These are phyloP conservation scores for Strix uralensis DNA, from an alignment of 2,113 vertebrate species.

Conservation along the genomic window DNA sequence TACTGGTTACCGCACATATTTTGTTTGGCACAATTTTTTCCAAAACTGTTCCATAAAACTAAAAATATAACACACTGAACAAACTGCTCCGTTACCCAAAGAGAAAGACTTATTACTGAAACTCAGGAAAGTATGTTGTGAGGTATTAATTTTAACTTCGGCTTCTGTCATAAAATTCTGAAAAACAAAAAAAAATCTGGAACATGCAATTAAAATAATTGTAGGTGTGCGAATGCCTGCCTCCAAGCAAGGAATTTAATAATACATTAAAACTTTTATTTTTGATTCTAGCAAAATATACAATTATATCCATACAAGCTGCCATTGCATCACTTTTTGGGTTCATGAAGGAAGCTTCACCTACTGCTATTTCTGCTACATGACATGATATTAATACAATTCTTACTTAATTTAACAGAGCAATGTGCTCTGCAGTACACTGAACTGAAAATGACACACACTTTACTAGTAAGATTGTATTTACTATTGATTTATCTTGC, in stretches of 20 bases:
- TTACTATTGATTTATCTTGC: slow-evolving; percentile 60
- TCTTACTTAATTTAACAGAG: slow-evolving; percentile 71
- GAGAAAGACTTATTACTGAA: slow-evolving; percentile 44
- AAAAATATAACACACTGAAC: slow-evolving; percentile 54
- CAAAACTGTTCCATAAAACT: slow-evolving; percentile 61
- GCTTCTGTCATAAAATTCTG: slow-evolving; percentile 60
- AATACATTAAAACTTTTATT: slow-evolving; percentile 86
- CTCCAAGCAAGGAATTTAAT: slow-evolving; percentile 80
- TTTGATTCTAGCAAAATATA: slow-evolving; percentile 86
- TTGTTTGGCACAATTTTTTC: slow-evolving; percentile 42
- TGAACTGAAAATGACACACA: slow-evolving; percentile 39
- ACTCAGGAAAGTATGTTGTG: slow-evolving; percentile 8
- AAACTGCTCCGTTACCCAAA: slow-evolving; percentile 40
- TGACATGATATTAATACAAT: slow-evolving; percentile 55
- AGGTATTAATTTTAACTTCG: slow-evolving; percentile 64
- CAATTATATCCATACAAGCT: slow-evolving; percentile 79
- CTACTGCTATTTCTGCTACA: slow-evolving; percentile 55
- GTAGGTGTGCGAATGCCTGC: slow-evolving; percentile 81
- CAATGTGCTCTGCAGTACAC: slow-evolving; percentile 28
- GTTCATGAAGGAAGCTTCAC: slow-evolving; percentile 51
- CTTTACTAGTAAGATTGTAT: slow-evolving; percentile 20
- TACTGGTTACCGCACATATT: slow-evolving; percentile 24
- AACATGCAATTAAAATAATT: slow-evolving; percentile 87
- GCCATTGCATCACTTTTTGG: slow-evolving; percentile 53
- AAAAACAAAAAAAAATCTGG: slow-evolving; percentile 79